Base-by-base conservation (phyloP, 2,113 vertebrate species). In the Odobenus rosmarus region DNA sequence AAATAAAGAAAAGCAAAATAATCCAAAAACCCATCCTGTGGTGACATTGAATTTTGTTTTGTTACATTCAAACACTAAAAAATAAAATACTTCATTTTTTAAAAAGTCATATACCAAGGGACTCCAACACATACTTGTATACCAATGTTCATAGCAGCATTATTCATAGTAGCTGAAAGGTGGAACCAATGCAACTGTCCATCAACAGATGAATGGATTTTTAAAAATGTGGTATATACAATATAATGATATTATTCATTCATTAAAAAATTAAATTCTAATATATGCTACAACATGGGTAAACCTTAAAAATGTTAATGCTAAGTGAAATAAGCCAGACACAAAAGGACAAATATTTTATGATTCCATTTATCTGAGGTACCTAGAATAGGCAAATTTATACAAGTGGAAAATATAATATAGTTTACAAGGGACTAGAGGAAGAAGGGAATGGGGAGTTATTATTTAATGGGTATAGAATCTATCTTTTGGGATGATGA, bases 1-100 rank as follows among this genome's bases (percentile, higher is more conserved):
- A 93, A 77, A 90, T 46, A 49, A 53, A 79, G 16, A 84, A 69
- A 89, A 57, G 23, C 13, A 89, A 91, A 80, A 88, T 67, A 88
- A 84, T 26, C 74, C 42, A 4, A 24, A 80, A 79, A 33, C 24
- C 0, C 26, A 81, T 31, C 33, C 33, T 39, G 15, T 39, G 16
- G 53, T 83, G 14, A 79, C 61, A 36, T 0, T 96, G 59, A 89
- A 10, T 64, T 92, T 76, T 85, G 42, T 74, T 80, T 86, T 64
- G 82, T 69, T 94, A 59, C 13, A 77, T 67, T n/a, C n/a, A 97
- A 87, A 57, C 24, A 64, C 42, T 59, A 89, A 86, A 24, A 69
- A 13, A 21, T 86, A 89, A 86, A 36, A 23, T 79, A 36, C 28
- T 71, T 86, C 57, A 46, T 11, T 95, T 92, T 81, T 53, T 16